Base-by-base conservation (phyloP, 2,888 invertebrate species). In the Tetheella fluctuosa region DNA sequence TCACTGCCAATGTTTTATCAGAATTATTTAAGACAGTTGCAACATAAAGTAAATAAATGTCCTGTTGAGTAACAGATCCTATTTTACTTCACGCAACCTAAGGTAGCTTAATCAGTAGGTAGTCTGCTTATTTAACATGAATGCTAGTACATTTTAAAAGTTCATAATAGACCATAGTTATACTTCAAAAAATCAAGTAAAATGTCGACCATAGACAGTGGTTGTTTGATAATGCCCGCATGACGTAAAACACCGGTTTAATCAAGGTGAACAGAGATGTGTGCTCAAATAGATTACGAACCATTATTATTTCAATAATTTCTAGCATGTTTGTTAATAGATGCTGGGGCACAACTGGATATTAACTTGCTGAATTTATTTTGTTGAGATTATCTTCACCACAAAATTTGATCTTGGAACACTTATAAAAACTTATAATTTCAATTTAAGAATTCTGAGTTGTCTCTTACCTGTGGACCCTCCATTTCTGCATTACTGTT, bases 401-500 rank as follows among this genome's bases (percentile, higher is more conserved):
- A 4, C 25, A 25, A 30, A 30, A 7, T 30, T 7, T 30, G 4
- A 7, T 1, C 1, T 30, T 30, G 1, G 30, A 30, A 8, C 7
- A 8, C 6, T 7, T 7, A 7, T 30, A 30, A 30, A 8, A 7
- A 7, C 30, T 30, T 7, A 30, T 30, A 4, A 30, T 30, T 30
- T 30, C 30, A 30, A 30, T 7, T 30, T 30, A 4, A 30, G 7
- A 30, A 30, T 30, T 30, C n/a, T n/a, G n/a, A n/a, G n/a, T n/a
- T n/a, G 13, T 34, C 13, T 34, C 63, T 74, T 83, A 93, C 93
- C 93, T 96, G 96, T 80, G 95, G 95, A 85, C 95, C 95, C 90
- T 97, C 97, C 93, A 96, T 96, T 89, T 97, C 97, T 80, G 95
- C 94, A 89, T 96, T 95, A 81, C 94, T 95, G 81, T 96, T 96